Percentiles rank a stretch among this genome's conserved stretches.
Conservation (phyloP, 2,888 invertebrate genomes). For the Peribatodes rhomboidaria region DNA sequence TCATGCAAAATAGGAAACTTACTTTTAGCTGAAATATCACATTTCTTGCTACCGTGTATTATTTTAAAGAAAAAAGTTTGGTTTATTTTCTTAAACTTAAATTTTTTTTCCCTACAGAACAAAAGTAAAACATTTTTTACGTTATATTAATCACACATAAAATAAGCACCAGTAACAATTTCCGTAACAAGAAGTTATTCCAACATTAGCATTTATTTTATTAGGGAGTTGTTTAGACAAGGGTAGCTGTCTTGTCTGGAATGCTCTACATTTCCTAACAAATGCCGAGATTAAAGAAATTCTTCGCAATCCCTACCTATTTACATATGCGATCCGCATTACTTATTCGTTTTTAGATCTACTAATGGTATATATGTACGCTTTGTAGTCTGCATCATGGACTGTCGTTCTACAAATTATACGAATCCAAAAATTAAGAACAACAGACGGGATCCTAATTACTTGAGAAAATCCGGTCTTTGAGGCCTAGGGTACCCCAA, state of each 20-base stretch:
- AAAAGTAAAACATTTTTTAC: too few relatives aligned
- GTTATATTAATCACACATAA: too few relatives aligned
- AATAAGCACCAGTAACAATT: too few relatives aligned
- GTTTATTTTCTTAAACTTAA: too few relatives aligned
- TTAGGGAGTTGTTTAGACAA: neutral
- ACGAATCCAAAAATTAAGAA: neutral
- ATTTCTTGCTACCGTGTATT: neutral
- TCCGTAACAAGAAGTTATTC: neutral
- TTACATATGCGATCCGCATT: constrained; percentile 1
- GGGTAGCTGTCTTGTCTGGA: constrained; percentile 1
- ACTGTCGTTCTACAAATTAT: neutral
- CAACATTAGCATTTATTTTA: neutral
- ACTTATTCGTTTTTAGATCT: neutral
- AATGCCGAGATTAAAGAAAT: constrained; percentile 6
- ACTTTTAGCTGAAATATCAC: neutral
- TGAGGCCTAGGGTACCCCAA: too few relatives aligned
- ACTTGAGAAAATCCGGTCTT: neutral
- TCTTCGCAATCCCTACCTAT: neutral
- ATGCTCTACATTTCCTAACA: constrained; percentile 3
- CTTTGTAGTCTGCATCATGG: too few relatives aligned
- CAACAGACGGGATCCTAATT: neutral
- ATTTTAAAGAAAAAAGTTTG: neutral
- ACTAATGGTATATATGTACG: neutral
- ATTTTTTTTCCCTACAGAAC: too few relatives aligned
- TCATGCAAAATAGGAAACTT: neutral